Evolutionary conservation across 2,797 vertebrate species (phyloP).

Genomic region (Cryptoblepharus egeriae): DNA sequence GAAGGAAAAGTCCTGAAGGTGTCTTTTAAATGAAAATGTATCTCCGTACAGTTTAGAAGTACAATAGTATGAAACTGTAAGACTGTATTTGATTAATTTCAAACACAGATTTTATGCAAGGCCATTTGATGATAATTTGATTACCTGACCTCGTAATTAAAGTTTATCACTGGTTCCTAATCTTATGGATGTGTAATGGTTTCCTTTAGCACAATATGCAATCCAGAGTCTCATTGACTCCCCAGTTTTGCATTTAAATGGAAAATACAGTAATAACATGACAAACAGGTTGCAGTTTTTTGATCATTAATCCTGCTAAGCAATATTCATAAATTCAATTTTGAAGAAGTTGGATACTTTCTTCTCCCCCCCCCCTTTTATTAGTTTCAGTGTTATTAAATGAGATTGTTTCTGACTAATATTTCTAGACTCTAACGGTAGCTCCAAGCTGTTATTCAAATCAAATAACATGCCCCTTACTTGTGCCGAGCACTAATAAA

Average conservation of each 20-base stretch:
- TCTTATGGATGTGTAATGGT: slow-evolving; percentile 77
- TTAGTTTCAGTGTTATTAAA: slow-evolving; percentile 99
- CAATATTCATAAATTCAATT: slow-evolving; percentile 99
- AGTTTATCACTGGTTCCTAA: slow-evolving; percentile 81
- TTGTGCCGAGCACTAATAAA: slow-evolving; percentile 99
- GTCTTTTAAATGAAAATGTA: slow-evolving; percentile 81
- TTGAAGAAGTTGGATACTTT: slow-evolving; percentile 90
- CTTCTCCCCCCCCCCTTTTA: slow-evolving; percentile 86
- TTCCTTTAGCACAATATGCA: slow-evolving; percentile 78
- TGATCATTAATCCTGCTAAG: slow-evolving; percentile 91
- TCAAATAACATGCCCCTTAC: slow-evolving; percentile 99
- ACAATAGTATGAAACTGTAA: slow-evolving; percentile 70
- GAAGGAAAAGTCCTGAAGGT: slow-evolving; percentile 76
- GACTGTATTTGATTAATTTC: slow-evolving; percentile 81
- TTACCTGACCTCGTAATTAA: slow-evolving; percentile 85
- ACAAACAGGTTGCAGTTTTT: slow-evolving; percentile 88
- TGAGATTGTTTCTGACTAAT: slow-evolving; percentile 99
- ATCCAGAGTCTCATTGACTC: slow-evolving; percentile 76
- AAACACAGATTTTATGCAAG: slow-evolving; percentile 79
- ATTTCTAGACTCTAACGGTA: slow-evolving; percentile 92
- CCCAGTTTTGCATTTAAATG: slow-evolving; percentile 84
- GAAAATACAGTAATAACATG: slow-evolving; percentile 82
- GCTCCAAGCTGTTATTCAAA: slow-evolving; percentile 99
- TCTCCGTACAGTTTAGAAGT: slow-evolving; percentile 75
- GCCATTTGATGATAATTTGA: slow-evolving; percentile 83